These are phyloP conservation scores for Misgurnus anguillicaudatus DNA, from an alignment of 2,113 vertebrate genomes.

Conservation along the genomic window DNA sequence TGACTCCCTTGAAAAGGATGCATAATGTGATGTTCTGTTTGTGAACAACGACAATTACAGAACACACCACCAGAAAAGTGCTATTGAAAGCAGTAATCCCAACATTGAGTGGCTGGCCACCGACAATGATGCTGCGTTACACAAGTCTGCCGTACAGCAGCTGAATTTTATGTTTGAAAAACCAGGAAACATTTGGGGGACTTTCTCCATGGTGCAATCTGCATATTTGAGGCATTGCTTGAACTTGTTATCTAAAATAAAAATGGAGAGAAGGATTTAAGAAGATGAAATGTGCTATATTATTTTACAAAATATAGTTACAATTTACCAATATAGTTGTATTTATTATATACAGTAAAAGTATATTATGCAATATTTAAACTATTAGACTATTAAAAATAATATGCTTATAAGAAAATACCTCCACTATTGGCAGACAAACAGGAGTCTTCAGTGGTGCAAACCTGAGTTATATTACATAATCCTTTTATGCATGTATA, in stretches of 20 bases:
- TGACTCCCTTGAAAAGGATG: no score
- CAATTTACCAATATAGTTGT: background rate
- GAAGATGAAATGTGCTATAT: background rate
- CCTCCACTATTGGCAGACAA: background rate
- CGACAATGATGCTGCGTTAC: background rate
- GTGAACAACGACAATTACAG: constrained; percentile 48
- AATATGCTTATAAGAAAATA: background rate
- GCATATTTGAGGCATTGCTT: background rate
- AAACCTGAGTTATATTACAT: background rate
- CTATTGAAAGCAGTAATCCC: constrained; percentile 64
- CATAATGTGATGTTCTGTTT: no score
- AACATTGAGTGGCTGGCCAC: constrained; percentile 59
- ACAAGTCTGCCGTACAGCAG: background rate
- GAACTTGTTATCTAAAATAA: background rate
- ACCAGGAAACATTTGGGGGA: background rate
- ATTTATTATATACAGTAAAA: background rate
- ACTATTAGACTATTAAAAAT: background rate
- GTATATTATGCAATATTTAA: background rate
- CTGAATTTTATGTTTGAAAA: background rate
- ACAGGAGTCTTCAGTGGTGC: background rate
- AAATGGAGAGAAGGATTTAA: background rate
- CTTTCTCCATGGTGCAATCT: background rate
- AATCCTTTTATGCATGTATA: background rate
- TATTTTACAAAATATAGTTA: no score
- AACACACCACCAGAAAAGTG: constrained; percentile 66